Evolutionary conservation across 30 jellyfish, hydroid and myxozoan genomes (phyloP), one percentile per base, ranked within the genome.

Genomic region (Mastigias papua): DNA sequence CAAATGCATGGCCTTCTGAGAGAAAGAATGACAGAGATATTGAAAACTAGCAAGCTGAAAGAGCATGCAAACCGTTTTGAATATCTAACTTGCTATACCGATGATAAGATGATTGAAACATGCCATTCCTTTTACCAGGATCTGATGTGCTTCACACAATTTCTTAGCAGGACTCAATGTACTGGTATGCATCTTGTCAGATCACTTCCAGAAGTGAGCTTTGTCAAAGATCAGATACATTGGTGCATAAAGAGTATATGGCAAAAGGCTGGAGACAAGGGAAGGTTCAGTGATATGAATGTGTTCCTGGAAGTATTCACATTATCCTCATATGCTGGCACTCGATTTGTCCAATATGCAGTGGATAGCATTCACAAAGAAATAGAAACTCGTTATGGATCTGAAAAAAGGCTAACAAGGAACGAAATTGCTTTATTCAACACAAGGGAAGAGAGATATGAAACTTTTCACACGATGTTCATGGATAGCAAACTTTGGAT

Each of bases 171-270:
- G 20, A 25, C 6, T 42, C 33, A 73, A 15, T 73, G 74, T 31
- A 9, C 78, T 1, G 94, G 94, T 30, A 23, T 61, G 49, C 82
- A 60, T 75, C 69, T 85, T 7, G 88, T 67, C 17, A 85, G 42
- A 33, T 85, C 86, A n/a, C 73, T 85, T 26, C 94, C 88, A n/a
- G 77, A 67, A 10, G 73, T 85, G 94, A 21, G 13, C 15, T 63
- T 25, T 63, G 82, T 85, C 19, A 85, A 85, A 34, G 88, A 73
- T 23, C 94, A 85, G 50, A 85, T 85, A 34, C 51, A 21, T 63
- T 85, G 94, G 94, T 85, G 72, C 70, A 42, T 66, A 16, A 54
- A n/a, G 20, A 32, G 15, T 8, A 57, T 69, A 34, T 83, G 85
- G 85, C 37, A 60, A 46, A 63, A 61, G n/a, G 90, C 81, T 27